A percentile compares a stretch with the other conserved stretches of the same genome.
Conservation (phyloP, 2,113 vertebrate genomes). For the Forbesichthys papilliferus region DNA sequence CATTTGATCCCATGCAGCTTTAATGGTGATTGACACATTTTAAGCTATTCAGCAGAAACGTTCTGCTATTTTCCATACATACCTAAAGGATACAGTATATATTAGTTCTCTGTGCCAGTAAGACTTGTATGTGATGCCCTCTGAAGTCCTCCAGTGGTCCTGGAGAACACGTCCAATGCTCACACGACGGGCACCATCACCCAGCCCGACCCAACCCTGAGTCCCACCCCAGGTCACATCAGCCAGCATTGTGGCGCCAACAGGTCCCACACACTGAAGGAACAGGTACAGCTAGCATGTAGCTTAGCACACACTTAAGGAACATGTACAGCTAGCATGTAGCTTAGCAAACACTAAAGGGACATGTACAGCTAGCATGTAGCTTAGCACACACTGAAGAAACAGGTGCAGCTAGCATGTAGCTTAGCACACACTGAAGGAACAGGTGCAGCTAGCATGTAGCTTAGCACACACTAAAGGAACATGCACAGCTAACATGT, state of each 20-base stretch:
- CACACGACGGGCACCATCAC: slow-evolving; percentile 63
- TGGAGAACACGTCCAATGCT: slow-evolving; percentile 70
- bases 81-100: not conserved
- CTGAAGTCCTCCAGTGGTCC: slow-evolving; percentile 60
- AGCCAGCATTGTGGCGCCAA: slow-evolving; percentile 50
- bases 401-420: not conserved
- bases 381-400: no score
- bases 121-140: not conserved
- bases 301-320: no score
- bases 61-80: no score
- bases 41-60: no score
- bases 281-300: slow-evolving; percentile 46
- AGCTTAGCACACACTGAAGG: no score
- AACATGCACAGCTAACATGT: not conserved
- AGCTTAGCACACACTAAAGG: not conserved
- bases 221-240: slow-evolving; percentile 23
- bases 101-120: not conserved
- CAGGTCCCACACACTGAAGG: slow-evolving; percentile 48
- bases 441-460: not conserved
- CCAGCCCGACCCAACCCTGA: slow-evolving; percentile 35
- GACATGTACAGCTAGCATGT: slow-evolving; percentile 46
- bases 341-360: slow-evolving; percentile 35
- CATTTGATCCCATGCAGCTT: no score
- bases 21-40: no score
- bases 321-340: not conserved